Percentiles rank a stretch among this genome's conserved stretches.
phyloP scores from a whole-genome alignment of 1,140 invertebrate genomes.

The Meteorus sp. region DNA sequence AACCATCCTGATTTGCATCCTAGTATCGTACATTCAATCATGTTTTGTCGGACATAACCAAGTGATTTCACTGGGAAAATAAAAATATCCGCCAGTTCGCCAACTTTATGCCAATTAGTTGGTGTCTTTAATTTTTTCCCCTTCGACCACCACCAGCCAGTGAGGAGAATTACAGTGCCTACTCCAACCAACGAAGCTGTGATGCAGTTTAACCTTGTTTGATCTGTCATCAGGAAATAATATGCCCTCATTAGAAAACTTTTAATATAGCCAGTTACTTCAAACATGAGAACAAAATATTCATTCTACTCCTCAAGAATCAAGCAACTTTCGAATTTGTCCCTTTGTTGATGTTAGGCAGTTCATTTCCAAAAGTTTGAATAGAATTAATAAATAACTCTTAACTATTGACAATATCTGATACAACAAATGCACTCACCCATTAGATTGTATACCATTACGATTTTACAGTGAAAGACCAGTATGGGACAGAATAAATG shows the following conservation, averaged over 20 bases:
- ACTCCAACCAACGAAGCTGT: slow-evolving; percentile 46
- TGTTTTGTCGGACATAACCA: slow-evolving; percentile 45
- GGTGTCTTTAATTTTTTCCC: slow-evolving; percentile 39
- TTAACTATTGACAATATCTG: too few species aligned
- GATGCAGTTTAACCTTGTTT: slow-evolving; percentile 42
- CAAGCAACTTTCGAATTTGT: too few species aligned
- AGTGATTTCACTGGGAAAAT: slow-evolving; percentile 62
- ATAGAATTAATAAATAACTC: too few species aligned
- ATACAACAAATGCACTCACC: too few species aligned
- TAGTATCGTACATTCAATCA: slow-evolving; percentile 53
- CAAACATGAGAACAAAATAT: too few species aligned
- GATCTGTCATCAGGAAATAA: slow-evolving; percentile 35
- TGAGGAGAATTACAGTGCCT: slow-evolving; percentile 43
- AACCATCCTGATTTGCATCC: slow-evolving; percentile 59
- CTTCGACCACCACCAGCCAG: slow-evolving; percentile 48
- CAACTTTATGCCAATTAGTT: slow-evolving; percentile 55
- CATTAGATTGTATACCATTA: too few species aligned
- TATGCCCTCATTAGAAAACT: background rate
- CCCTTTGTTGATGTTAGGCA: too few species aligned
- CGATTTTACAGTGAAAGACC: too few species aligned
- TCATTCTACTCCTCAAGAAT: too few species aligned
- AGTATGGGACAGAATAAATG: too few species aligned
- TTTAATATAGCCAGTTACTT: background rate
- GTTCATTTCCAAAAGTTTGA: too few species aligned
- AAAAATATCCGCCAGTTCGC: slow-evolving; percentile 56